phyloP scores from a whole-genome alignment of 2,888 invertebrate genomes.

The Eledona agricola region DNA sequence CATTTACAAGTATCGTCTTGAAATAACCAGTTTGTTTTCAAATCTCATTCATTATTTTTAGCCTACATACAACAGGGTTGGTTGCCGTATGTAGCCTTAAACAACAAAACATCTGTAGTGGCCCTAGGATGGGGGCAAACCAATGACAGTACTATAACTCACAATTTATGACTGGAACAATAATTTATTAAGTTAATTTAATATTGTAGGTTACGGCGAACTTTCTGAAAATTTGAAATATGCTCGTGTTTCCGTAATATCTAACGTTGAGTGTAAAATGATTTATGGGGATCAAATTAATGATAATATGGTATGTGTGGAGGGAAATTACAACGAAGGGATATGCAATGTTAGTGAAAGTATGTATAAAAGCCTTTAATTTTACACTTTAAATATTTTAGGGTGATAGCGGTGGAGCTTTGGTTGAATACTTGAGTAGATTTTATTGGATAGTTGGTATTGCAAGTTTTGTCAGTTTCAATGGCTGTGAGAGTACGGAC shows the following conservation, averaged over 20 bases:
- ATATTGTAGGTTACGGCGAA: not conserved
- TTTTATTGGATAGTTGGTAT: not conserved
- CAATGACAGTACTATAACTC: constrained; percentile 4
- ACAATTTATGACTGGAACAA: constrained; percentile 2
- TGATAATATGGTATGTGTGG: constrained; percentile 1
- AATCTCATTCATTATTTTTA: constrained; percentile 3
- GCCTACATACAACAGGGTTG: constrained; percentile 3
- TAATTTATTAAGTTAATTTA: constrained; percentile 1
- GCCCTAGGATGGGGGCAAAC: constrained; percentile 18
- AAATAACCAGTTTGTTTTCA: not conserved
- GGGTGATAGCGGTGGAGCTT: constrained; percentile 5
- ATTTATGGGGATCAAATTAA: constrained; percentile 1
- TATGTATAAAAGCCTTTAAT: too few relatives aligned
- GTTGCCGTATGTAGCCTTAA: not conserved
- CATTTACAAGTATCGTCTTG: constrained; percentile 1
- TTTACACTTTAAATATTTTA: too few relatives aligned
- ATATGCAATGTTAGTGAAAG: not conserved
- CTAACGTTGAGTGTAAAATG: not conserved
- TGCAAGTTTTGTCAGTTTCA: constrained; percentile 5
- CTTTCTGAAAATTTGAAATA: not conserved
- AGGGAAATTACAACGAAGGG: constrained; percentile 1
- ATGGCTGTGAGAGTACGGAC: constrained; percentile 7
- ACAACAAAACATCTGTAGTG: not conserved
- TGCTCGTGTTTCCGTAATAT: not conserved
- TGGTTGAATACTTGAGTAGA: not conserved